A percentile compares a stretch with the other conserved stretches of the same genome.
phyloP scores from a whole-genome alignment of 2,888 invertebrate species.

The Thymelicus sylvestris region DNA sequence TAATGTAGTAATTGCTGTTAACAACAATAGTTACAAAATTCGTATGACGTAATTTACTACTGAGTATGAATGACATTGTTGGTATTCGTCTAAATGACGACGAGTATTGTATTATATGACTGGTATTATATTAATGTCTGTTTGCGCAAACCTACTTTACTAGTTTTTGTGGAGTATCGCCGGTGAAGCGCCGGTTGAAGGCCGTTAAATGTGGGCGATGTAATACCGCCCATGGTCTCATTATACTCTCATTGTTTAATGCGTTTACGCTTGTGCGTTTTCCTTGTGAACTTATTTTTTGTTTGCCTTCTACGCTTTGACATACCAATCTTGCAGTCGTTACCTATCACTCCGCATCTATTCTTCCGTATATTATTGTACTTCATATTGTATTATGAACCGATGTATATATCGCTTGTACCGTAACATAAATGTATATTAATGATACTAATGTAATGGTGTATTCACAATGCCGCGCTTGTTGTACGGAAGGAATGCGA shows the following conservation, averaged over 20 bases:
- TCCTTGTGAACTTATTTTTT: neutral
- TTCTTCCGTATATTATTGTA: too few species aligned
- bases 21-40: too few species aligned
- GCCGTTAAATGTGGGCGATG: slow-evolving; percentile 56
- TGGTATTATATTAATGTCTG: slow-evolving; percentile 11
- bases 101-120: slow-evolving; percentile 16
- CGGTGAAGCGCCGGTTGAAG: slow-evolving; percentile 52
- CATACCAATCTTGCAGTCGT: slow-evolving; percentile 21
- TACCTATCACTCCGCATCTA: slow-evolving; percentile 36
- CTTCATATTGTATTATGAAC: too few species aligned
- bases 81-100: slow-evolving; percentile 22
- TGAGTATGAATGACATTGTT: slow-evolving; percentile 14
- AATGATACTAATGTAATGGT: slow-evolving; percentile 73
- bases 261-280: slow-evolving; percentile 28
- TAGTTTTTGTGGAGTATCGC: slow-evolving; percentile 46
- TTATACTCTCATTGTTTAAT: slow-evolving; percentile 14
- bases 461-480: slow-evolving; percentile 79
- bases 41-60: neutral
- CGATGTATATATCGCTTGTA: slow-evolving; percentile 45
- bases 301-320: slow-evolving; percentile 13
- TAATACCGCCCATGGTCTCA: slow-evolving; percentile 61
- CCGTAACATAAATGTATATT: slow-evolving; percentile 30
- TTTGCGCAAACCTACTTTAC: slow-evolving; percentile 15
- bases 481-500: slow-evolving; percentile 93
- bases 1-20: too few species aligned